A percentile compares a stretch with the other conserved stretches of the same genome.
Conservation (phyloP, 2,113 vertebrate species). For the Haplotaxodon microlepis region DNA sequence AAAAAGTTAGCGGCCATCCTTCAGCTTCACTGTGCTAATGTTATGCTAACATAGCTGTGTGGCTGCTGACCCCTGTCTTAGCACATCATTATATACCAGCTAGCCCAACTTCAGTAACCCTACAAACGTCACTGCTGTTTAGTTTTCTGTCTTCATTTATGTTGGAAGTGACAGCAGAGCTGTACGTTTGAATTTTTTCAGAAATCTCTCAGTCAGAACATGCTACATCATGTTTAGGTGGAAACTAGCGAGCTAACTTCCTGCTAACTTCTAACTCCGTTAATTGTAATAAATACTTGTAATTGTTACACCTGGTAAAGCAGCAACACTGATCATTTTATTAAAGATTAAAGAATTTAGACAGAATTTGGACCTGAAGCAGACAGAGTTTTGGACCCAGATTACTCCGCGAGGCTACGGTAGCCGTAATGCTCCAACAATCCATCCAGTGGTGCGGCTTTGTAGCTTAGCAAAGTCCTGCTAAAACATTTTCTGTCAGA, state of each 20-base stretch:
- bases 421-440: background rate
- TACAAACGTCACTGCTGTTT: background rate
- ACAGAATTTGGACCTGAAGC: rapidly evolving
- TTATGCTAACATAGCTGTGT: too few species aligned
- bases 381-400: rapidly evolving
- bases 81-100: background rate
- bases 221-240: rapidly evolving
- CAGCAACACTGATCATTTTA: background rate
- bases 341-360: background rate
- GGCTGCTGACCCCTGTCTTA: rapidly evolving
- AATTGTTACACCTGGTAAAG: rapidly evolving
- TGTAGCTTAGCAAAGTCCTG: rapidly evolving
- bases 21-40: too few species aligned
- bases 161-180: rapidly evolving
- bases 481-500: background rate
- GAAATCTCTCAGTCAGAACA: background rate
- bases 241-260: rapidly evolving
- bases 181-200: rapidly evolving
- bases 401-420: rapidly evolving
- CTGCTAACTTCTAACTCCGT: background rate
- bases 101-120: background rate
- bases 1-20: too few species aligned
- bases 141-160: background rate
- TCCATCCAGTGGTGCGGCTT: background rate
- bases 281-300: background rate